These are phyloP conservation scores for Mechanitis mazaeus DNA, from an alignment of 2,888 invertebrate species.

Conservation along the genomic window DNA sequence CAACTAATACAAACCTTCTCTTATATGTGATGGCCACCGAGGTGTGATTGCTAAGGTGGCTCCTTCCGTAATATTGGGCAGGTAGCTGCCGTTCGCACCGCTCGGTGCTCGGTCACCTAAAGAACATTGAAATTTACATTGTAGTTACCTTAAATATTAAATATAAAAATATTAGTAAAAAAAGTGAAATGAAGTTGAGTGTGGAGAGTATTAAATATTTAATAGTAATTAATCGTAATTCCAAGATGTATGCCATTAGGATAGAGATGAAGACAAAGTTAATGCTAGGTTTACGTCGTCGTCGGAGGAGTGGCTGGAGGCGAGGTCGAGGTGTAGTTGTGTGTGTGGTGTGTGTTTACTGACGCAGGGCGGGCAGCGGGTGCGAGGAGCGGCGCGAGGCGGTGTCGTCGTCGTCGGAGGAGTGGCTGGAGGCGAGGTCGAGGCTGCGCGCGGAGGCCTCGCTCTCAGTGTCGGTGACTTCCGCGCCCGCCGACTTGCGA, in stretches of 20 bases:
- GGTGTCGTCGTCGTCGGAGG: constrained; percentile 91
- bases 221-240: not conserved
- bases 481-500: constrained; percentile 46
- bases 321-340: no score
- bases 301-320: not conserved
- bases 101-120: constrained; percentile 54
- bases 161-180: no score
- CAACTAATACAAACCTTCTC: constrained; percentile 47
- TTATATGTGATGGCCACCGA: constrained; percentile 61
- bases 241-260: not conserved
- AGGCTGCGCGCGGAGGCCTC: constrained; percentile 88
- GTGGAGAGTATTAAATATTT: not conserved
- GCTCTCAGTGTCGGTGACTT: constrained; percentile 88
- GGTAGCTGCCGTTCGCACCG: constrained; percentile 51
- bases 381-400: constrained; percentile 48
- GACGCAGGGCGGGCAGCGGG: constrained; percentile 43
- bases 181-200: no score
- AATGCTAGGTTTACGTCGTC: no score
- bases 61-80: constrained; percentile 70
- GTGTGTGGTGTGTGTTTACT: constrained; percentile 24
- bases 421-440: constrained; percentile 96
- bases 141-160: not conserved
- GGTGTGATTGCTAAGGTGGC: constrained; percentile 59
- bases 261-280: no score
- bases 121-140: constrained; percentile 6